These are phyloP conservation scores for Colletes gigas DNA, from an alignment of 1,140 invertebrate species.

Conservation along the genomic window DNA sequence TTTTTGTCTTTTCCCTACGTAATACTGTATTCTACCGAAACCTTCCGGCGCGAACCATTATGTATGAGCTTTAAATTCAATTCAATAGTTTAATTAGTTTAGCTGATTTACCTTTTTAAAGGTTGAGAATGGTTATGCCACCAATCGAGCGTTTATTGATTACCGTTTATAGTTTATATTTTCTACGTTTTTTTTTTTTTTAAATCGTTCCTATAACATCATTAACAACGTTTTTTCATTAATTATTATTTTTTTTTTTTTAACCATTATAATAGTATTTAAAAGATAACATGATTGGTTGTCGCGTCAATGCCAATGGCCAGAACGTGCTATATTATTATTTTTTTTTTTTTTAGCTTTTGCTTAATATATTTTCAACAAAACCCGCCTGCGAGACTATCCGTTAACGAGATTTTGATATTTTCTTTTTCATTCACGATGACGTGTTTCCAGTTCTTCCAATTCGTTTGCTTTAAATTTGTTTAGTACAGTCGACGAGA, in stretches of 20 bases:
- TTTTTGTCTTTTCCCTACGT: conserved; percentile 29
- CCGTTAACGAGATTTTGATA: conserved; percentile 60
- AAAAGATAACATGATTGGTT: conserved; percentile 81
- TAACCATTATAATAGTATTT: conserved; percentile 72
- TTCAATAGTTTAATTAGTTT: conserved; percentile 64
- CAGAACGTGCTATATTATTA: conserved; percentile 60
- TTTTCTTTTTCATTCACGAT: conserved; percentile 10
- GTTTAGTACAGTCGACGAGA: conserved; percentile 1
- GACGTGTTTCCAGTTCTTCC: neutral
- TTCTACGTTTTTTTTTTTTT: conserved; percentile 61
- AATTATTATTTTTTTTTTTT: conserved; percentile 47
- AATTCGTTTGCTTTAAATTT: neutral
- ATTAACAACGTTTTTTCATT: conserved; percentile 75
- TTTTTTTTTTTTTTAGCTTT: conserved; percentile 31
- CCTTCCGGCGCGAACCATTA: conserved; percentile 44
- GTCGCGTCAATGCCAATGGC: conserved; percentile 76
- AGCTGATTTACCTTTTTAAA: conserved; percentile 64
- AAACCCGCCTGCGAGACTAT: conserved; percentile 57
- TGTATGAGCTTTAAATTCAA: conserved; percentile 40
- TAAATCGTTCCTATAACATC: conserved; percentile 71
- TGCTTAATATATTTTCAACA: conserved; percentile 34
- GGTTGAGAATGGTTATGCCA: conserved; percentile 67
- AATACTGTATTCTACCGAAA: conserved; percentile 41
- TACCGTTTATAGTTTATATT: conserved; percentile 56
- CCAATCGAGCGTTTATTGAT: conserved; percentile 65